Base-by-base conservation (phyloP, 2,888 invertebrate species). In the Pemphredon lugubris region DNA sequence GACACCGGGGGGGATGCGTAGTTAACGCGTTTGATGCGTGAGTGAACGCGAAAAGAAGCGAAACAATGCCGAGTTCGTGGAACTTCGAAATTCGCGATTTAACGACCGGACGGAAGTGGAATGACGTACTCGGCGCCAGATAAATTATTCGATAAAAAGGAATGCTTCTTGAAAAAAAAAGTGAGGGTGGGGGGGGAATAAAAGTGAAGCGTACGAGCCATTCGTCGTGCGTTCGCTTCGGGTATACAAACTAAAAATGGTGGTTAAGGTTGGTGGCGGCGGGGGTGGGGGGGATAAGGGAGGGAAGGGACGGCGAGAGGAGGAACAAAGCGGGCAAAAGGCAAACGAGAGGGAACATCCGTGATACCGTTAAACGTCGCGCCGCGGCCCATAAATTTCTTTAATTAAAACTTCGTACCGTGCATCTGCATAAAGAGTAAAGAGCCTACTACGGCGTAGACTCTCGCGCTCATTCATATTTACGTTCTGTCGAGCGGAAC, bases 361-460 rank as follows among this genome's bases (percentile, higher is more conserved):
- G 61, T 44, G 77, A 67, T 66, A 68, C 59, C 71, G 67, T 77
- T 73, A 81, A 77, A 82, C 63, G 74, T 76, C 73, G 71, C 54
- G 68, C 42, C 63, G 68, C 72, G 70, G 55, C 77, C 68, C 81
- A 80, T 83, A 83, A 83, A 83, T 81, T 81, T 64, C 81, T 74
- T 81, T 76, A 74, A 83, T 81, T 83, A 83, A 83, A 81, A 83
- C 83, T 81, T 81, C 78, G 66, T 81, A 67, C 68, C 30, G 57
- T 48, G 50, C 71, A 75, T 75, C 73, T 75, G 65, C 81, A 77
- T 81, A 78, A 69, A 75, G 75, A 66, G 61, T 54, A 34, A 60
- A 69, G 81, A 70, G 68, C 61, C 70, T 40, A 32, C 66, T 53
- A 45, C 74, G 64, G 66, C 54, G 40, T 34, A 63, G 34, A 40